Evolutionary conservation across 1,140 invertebrate species (phyloP).

Genomic region (Trichonephila inaurata): DNA sequence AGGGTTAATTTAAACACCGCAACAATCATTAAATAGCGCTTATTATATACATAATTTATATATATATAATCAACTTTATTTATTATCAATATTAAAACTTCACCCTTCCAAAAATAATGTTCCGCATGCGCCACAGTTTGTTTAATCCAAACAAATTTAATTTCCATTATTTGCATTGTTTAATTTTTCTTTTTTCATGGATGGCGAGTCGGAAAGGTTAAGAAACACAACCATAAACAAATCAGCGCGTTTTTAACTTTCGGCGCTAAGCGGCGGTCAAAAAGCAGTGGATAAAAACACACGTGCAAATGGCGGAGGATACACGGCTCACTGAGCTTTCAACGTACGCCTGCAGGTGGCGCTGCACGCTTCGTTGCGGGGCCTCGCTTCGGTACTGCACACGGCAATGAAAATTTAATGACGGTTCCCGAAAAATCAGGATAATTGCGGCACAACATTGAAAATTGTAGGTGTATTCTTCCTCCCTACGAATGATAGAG

Average conservation of each 20-base stretch:
- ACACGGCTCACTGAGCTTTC: constrained; percentile 55
- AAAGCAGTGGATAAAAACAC: neutral
- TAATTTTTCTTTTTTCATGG: neutral
- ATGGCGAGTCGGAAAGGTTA: neutral
- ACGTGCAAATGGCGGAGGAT: constrained; percentile 47
- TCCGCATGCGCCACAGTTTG: no score
- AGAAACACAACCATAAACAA: constrained; percentile 3
- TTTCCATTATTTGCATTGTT: no score
- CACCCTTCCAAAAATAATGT: no score
- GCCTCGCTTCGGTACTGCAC: neutral
- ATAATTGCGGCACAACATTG: constrained; percentile 31
- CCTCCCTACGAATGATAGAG: neutral
- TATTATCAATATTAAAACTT: no score
- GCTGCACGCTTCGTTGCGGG: constrained; percentile 32
- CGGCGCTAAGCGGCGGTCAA: neutral
- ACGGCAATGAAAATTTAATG: constrained; percentile 51
- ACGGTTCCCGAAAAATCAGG: constrained; percentile 41
- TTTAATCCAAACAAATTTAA: no score
- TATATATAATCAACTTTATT: no score
- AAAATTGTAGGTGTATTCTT: constrained; percentile 21
- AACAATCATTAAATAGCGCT: no score
- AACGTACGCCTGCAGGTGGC: constrained; percentile 69
- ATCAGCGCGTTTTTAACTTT: constrained; percentile 42
- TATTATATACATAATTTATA: no score
- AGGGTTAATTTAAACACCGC: no score